Conservation (phyloP, 2,113 vertebrate species). For the Paradisaea rubra region DNA sequence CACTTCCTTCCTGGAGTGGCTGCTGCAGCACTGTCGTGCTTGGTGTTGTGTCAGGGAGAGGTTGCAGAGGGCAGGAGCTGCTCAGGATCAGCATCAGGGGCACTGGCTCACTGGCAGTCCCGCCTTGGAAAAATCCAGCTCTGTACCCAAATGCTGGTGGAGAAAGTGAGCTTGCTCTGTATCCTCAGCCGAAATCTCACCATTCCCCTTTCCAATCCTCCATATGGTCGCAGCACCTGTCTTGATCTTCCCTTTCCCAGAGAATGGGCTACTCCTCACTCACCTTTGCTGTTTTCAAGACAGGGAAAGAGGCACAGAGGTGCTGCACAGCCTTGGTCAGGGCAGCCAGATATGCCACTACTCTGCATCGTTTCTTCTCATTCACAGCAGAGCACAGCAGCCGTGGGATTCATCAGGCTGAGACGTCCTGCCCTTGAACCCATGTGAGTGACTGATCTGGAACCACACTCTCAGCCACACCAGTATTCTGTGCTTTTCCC, state of each 20-base stretch:
- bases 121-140: not conserved
- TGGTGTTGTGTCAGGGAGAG: not conserved
- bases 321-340: not conserved
- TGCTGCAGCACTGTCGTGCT: not conserved
- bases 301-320: not conserved
- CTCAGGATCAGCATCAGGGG: not conserved
- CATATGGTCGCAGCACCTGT: not conserved
- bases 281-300: not conserved
- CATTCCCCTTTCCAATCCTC: not conserved
- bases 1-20: not conserved
- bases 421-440: not conserved
- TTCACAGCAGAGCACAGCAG: not conserved
- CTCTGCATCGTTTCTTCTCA: not conserved
- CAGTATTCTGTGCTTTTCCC: not conserved
- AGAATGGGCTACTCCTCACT: not conserved
- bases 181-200: not conserved
- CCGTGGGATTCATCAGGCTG: fast-evolving
- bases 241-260: not conserved
- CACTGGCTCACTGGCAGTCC: not conserved
- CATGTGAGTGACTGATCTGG: not conserved
- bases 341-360: not conserved
- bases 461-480: not conserved
- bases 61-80: not conserved
- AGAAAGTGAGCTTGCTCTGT: not conserved
- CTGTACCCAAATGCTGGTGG: not conserved